Evolutionary conservation across 2,888 invertebrate genomes (phyloP), one percentile per base, ranked within the genome.

Genomic region (Hanleya hanleyi): DNA sequence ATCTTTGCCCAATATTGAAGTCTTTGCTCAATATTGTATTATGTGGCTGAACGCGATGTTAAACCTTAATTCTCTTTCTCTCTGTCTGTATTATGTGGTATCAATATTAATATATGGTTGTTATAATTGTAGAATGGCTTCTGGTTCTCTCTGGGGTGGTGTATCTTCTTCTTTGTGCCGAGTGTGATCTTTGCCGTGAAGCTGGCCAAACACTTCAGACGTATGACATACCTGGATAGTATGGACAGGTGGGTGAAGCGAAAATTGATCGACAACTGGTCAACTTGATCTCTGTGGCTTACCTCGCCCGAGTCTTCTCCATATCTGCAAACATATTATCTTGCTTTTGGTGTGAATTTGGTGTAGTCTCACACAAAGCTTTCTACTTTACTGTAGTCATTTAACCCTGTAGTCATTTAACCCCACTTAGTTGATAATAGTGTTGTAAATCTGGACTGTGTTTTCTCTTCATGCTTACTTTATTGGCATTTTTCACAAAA

Each of bases 121-220:
- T 37, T 33, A 32, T 69, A 62, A 32, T 77, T 84, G 36, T 91
- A 97, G 96, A 96, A 97, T 92, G 97, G 97, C 69, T 97, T 95
- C 92, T 97, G 97, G 97, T 94, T 95, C 83, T 95, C 96, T 74
- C 92, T 97, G 75, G 93, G 95, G 79, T 95, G 96, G 93, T 95
- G 96, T 89, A 92, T 95, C 81, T 82, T 96, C 75, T 93, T 97
- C 81, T 95, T 96, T 91, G 92, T 96, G 87, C 95, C 96, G 70
- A 93, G 95, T 75, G 93, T 96, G 86, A 91, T 95, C 84, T 92
- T 95, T 80, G 94, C 95, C 79, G 94, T 94, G 82, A 94, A 95
- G 77, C 92, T 97, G 88, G 94, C 96, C 79, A 80, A 79, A 65
- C 75, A 79, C 71, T 80, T 70, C 70, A 73, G 78, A n/a, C 70